Evolutionary conservation across 2,888 invertebrate genomes (phyloP), one percentile per base, ranked within the genome.

Genomic region (Dicyrtomina minuta): DNA sequence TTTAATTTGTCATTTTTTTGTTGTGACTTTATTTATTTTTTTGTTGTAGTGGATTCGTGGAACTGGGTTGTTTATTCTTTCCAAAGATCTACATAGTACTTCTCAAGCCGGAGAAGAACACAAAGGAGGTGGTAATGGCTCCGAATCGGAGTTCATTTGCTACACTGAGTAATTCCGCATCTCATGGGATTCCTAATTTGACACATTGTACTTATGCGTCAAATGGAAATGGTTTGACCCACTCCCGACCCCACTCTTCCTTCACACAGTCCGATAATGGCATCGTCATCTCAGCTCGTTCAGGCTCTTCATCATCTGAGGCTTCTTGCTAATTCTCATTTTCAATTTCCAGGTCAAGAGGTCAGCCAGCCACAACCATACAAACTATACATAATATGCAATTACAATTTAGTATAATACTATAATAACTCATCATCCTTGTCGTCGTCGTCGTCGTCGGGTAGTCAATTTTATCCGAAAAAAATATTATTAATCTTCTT

Each of bases 1-100:
- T n/a, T n/a, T n/a, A n/a, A 33, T 17, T 22, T n/a, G n/a, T n/a
- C n/a, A n/a, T n/a, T n/a, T n/a, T n/a, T n/a, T n/a, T n/a, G n/a
- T n/a, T n/a, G n/a, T n/a, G n/a, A n/a, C n/a, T n/a, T n/a, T n/a
- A n/a, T 49, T 8, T n/a, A 13, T n/a, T 8, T 15, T 49, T 33
- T 33, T 6, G 27, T 44, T 70, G 3, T 71, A 81, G 85, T 77
- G 86, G 84, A 0, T 80, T 84, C 66, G 85, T 86, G 3, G 85
- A 85, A 73, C 79, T 86, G 46, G 81, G 81, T 6, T 86, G 85
- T 71, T 80, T 86, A 17, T 86, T 86, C 77, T 81, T 84, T 44
- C 85, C 86, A 0, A 86, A 86, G 79, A 80, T 86, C 10, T 86
- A 86, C 81, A 83, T 86, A 60, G 86, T 86, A 2, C 79, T 86